phyloP scores from a whole-genome alignment of 2,888 invertebrate genomes.

The Atethmia centrago region DNA sequence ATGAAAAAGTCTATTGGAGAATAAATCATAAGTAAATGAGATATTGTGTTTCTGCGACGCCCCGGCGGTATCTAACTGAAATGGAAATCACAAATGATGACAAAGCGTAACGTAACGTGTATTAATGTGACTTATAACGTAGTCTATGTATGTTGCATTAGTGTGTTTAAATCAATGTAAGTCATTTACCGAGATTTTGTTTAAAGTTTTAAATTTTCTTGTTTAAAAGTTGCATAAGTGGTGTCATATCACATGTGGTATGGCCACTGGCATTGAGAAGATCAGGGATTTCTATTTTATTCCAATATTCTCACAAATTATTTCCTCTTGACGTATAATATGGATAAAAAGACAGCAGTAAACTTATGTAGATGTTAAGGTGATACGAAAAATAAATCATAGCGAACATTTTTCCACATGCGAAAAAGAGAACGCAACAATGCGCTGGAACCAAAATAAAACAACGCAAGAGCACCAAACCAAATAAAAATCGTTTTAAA shows the following conservation, averaged over 20 bases:
- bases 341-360: background rate
- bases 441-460: too few relatives aligned
- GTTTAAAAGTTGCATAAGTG: background rate
- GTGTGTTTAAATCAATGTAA: background rate
- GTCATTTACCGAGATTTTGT: background rate
- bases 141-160: slow-evolving; percentile 38
- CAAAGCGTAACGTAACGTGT: slow-evolving; percentile 79
- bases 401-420: too few relatives aligned
- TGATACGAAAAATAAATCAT: too few relatives aligned
- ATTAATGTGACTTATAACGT: slow-evolving; percentile 73
- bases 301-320: background rate
- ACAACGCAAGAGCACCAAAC: too few relatives aligned
- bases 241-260: background rate
- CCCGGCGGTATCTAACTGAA: slow-evolving; percentile 75
- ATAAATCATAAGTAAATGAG: slow-evolving; percentile 87
- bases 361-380: background rate
- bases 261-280: background rate
- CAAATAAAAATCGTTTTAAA: too few relatives aligned
- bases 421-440: too few relatives aligned
- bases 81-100: slow-evolving; percentile 83
- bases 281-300: background rate
- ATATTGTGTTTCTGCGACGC: slow-evolving; percentile 77
- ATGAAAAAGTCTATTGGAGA: slow-evolving; percentile 80
- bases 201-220: background rate
- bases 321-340: background rate